Conservation (phyloP, 2,113 vertebrate species). For the Anseranas semipalmata region DNA sequence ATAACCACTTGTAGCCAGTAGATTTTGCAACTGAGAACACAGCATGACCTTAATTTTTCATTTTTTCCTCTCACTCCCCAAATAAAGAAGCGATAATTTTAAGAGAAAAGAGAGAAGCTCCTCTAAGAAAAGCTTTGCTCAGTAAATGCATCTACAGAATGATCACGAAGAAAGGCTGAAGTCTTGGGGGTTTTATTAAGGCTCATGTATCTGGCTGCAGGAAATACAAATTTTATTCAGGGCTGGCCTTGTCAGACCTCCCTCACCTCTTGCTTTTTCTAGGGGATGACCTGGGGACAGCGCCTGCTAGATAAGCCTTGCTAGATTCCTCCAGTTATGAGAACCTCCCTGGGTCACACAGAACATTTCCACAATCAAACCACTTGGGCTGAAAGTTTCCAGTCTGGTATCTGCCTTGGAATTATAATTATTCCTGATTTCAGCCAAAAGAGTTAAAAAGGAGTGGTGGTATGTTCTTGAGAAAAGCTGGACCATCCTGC, state of each 20-base stretch:
- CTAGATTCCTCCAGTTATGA: neutral
- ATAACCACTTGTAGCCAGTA: neutral
- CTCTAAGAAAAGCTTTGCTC: neutral
- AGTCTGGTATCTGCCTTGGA: neutral
- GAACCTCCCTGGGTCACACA: neutral
- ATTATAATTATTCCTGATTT: neutral
- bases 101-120: neutral
- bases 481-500: neutral
- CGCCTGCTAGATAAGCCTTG: neutral
- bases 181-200: neutral
- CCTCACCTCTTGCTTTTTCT: neutral
- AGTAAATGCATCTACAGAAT: neutral
- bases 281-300: neutral
- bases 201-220: neutral
- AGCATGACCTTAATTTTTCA: neutral
- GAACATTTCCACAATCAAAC: neutral
- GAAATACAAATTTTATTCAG: neutral
- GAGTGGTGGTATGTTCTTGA: neutral
- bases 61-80: neutral
- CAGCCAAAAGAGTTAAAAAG: neutral
- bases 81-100: neutral
- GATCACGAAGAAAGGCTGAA: neutral
- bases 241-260: neutral
- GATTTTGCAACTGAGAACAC: neutral
- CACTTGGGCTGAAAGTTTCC: neutral